phyloP scores from a whole-genome alignment of 2,113 vertebrate genomes.

The Gopherus flavomarginatus region DNA sequence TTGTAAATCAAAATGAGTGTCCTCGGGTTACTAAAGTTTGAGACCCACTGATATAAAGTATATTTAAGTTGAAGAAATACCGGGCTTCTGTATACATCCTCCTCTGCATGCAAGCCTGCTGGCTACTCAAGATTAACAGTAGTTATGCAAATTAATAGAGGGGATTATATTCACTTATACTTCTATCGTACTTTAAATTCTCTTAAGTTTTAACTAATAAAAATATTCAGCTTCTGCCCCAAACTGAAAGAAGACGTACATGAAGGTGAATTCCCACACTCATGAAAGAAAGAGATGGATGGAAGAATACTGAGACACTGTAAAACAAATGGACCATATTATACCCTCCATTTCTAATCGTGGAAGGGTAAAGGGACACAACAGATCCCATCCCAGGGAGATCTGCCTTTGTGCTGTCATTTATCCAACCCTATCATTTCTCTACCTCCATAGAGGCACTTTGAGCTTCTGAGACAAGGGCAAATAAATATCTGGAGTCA shows the following conservation, averaged over 20 bases:
- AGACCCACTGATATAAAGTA: not conserved
- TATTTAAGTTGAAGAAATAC: not conserved
- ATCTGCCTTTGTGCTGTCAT: accelerated
- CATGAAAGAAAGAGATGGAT: not conserved
- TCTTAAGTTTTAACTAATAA: not conserved
- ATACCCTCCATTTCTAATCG: not conserved
- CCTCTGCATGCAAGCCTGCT: too few relatives aligned
- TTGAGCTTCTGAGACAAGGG: not conserved
- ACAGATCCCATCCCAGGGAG: not conserved
- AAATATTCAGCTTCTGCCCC: not conserved
- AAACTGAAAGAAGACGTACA: not conserved
- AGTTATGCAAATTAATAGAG: too few relatives aligned
- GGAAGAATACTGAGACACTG: not conserved
- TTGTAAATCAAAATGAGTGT: too few relatives aligned
- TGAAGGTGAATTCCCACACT: not conserved
- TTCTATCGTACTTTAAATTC: too few relatives aligned
- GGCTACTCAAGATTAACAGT: too few relatives aligned
- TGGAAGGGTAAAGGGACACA: not conserved
- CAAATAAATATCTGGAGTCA: accelerated
- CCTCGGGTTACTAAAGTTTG: too few relatives aligned
- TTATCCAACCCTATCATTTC: not conserved
- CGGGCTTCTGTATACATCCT: not conserved
- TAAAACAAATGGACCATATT: not conserved
- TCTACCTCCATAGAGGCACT: not conserved
- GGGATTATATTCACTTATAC: too few relatives aligned